Conservation (phyloP, 2,888 invertebrate genomes). For the Trisateles emortualis region DNA sequence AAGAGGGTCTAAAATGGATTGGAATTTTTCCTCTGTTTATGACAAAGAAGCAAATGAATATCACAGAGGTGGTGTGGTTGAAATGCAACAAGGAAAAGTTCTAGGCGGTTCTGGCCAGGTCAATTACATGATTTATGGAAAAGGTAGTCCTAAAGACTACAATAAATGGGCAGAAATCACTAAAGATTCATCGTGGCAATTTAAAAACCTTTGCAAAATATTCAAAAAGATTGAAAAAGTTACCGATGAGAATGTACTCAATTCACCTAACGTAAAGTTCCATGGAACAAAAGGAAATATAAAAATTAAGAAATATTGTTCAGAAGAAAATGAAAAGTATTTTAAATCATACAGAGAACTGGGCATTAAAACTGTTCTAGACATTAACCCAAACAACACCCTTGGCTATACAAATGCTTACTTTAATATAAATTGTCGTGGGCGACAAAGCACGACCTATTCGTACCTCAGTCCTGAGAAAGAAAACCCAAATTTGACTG, state of each 20-base stretch:
- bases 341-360: conserved; percentile 68
- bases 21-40: conserved; percentile 59
- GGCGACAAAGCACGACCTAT: conserved; percentile 76
- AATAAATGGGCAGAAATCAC: conserved; percentile 80
- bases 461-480: conserved; percentile 69
- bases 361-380: conserved; percentile 64
- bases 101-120: conserved; percentile 84
- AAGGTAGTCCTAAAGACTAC: conserved; percentile 61
- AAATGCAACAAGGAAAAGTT: conserved; percentile 83
- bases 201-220: conserved; percentile 75
- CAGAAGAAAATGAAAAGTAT: conserved; percentile 38
- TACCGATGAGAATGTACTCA: conserved; percentile 30
- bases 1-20: conserved; percentile 24
- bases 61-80: conserved; percentile 10
- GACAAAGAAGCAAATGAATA: conserved; percentile 47
- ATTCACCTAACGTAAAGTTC: conserved; percentile 42
- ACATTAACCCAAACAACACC: conserved; percentile 65
- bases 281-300: conserved; percentile 72
- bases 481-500: not conserved
- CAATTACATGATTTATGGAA: conserved; percentile 82
- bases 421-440: conserved; percentile 67
- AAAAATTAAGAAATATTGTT: conserved; percentile 57
- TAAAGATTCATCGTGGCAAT: conserved; percentile 83
- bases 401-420: conserved; percentile 74
- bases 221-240: conserved; percentile 78